These are phyloP conservation scores for Dryadula phaetusa DNA, from an alignment of 2,888 invertebrate genomes.

Conservation along the genomic window DNA sequence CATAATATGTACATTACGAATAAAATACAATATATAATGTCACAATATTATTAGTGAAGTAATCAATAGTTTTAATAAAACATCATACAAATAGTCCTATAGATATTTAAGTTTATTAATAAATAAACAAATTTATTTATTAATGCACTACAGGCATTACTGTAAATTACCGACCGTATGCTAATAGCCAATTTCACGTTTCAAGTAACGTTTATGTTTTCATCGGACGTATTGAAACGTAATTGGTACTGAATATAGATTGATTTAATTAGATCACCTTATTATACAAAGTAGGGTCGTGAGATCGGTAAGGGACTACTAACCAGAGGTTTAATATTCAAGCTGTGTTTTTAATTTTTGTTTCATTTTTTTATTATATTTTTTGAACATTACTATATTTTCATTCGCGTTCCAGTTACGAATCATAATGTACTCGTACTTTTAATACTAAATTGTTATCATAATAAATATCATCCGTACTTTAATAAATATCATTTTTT, in stretches of 20 bases:
- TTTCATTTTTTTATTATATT: not conserved
- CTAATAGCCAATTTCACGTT: slow-evolving; percentile 54
- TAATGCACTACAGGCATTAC: not conserved
- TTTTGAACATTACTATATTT: not conserved
- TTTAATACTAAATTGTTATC: too few relatives aligned
- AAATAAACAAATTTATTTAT: not conserved
- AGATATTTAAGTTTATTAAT: too few relatives aligned
- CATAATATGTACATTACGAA: too few relatives aligned
- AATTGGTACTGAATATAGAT: slow-evolving; percentile 47
- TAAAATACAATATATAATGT: too few relatives aligned
- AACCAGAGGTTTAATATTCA: not conserved
- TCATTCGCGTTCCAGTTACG: too few relatives aligned
- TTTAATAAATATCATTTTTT: too few relatives aligned
- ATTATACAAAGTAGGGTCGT: slow-evolving; percentile 19
- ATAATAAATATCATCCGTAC: too few relatives aligned
- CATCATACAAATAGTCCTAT: too few relatives aligned
- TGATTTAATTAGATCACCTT: slow-evolving; percentile 30
- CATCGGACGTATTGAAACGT: slow-evolving; percentile 59
- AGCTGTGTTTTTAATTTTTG: not conserved
- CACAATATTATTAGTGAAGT: too few relatives aligned
- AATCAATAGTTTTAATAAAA: too few relatives aligned
- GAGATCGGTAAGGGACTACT: slow-evolving; percentile 2
- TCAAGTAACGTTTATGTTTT: slow-evolving; percentile 62
- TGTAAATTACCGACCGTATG: slow-evolving; percentile 25
- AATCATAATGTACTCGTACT: too few relatives aligned